Evolutionary conservation across 2,888 invertebrate genomes (phyloP), one percentile per base, ranked within the genome.

Genomic region (Argyra leucocephala): DNA sequence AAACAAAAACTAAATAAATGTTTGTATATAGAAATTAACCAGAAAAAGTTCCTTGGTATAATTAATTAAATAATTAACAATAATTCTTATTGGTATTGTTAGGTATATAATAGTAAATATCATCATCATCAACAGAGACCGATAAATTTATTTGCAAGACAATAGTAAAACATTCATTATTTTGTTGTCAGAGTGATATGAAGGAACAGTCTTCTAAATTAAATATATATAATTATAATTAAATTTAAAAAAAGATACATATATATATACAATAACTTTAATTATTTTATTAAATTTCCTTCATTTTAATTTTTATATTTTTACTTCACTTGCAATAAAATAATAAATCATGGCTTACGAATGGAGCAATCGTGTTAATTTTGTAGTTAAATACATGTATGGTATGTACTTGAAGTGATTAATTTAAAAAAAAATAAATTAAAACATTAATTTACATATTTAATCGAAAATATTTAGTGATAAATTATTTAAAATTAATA

Each of bases 361-460:
- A 75, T 91, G 91, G 91, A 89, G 91, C 76, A 91, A 88, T 80
- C 84, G 91, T 76, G 90, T 91, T 70, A 86, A 85, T 75, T 91
- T 91, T 79, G 87, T 91, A 76, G 89, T 91, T 72, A 86, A 86
- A 77, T 89, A 88, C 80, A 85, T 91, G 73, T 91, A 91, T 76
- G 91, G 91, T 91, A 81, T 86, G 79, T 77, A 60, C n/a, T 31
- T 31, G 5, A 48, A 48, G 48, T 48, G 48, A 36, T n/a, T n/a
- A n/a, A 9, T 26, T 61, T 23, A 26, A 22, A 57, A n/a, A 57
- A n/a, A 23, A 48, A 23, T 21, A n/a, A 3, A 59, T 66, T 5
- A 62, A 61, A 57, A n/a, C n/a, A n/a, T n/a, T n/a, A n/a, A n/a
- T n/a, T n/a, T n/a, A n/a, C 22, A 21, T 7, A 22, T 3, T 10